A percentile compares a stretch with the other conserved stretches of the same genome.
phyloP scores from a whole-genome alignment of 1,140 invertebrate genomes.

The Nylanderia fulva region DNA sequence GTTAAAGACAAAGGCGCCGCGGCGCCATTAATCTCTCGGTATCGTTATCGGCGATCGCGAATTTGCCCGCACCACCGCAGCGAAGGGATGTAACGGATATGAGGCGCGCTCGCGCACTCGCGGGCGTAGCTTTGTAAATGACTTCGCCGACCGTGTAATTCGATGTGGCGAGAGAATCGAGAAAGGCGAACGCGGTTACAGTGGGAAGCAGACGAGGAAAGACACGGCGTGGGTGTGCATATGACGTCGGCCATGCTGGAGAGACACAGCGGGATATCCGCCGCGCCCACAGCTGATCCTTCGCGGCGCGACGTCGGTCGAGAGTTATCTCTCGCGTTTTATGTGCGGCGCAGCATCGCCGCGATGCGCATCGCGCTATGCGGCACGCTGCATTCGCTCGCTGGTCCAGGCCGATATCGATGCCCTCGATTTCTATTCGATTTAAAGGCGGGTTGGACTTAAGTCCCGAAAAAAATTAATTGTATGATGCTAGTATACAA shows the following conservation, averaged over 20 bases:
- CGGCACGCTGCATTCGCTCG: slow-evolving; percentile 22
- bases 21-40: slow-evolving; percentile 66
- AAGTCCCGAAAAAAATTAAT: slow-evolving; percentile 33
- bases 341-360: slow-evolving; percentile 32
- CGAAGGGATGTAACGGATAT: slow-evolving; percentile 66
- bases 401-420: slow-evolving; percentile 49
- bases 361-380: slow-evolving; percentile 15
- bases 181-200: slow-evolving; percentile 50
- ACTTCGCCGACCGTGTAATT: slow-evolving; percentile 70
- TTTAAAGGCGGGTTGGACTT: slow-evolving; percentile 39
- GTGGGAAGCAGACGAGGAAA: slow-evolving; percentile 42
- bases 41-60: slow-evolving; percentile 70
- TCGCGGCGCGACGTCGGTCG: slow-evolving; percentile 14
- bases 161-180: slow-evolving; percentile 57
- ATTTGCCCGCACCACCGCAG: slow-evolving; percentile 58
- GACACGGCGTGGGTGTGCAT: slow-evolving; percentile 77
- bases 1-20: slow-evolving; percentile 31
- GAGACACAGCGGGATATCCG: slow-evolving; percentile 79
- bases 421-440: slow-evolving; percentile 70
- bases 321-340: slow-evolving; percentile 59
- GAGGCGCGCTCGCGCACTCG: slow-evolving; percentile 55
- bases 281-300: slow-evolving; percentile 79
- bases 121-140: slow-evolving; percentile 66
- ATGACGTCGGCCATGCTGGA: slow-evolving; percentile 79
- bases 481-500: no score